Conservation (phyloP, 2,113 vertebrate genomes). For the Cryptomyrus ogoouensis region DNA sequence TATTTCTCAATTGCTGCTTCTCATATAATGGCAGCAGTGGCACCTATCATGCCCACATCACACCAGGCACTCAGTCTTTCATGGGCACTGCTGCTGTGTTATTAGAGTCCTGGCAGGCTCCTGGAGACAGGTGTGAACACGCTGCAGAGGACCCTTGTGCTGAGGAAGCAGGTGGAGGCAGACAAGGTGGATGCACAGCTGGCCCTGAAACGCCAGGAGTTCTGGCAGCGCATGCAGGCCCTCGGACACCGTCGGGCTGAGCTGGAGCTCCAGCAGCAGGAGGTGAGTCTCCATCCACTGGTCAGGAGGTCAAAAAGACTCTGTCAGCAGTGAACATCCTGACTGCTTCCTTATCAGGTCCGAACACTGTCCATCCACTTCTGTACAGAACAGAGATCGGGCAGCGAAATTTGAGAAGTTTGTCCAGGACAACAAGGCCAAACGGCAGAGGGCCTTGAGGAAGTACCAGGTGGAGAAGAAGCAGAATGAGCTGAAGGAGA, state of each 20-base stretch:
- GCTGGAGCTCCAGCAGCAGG: constrained; percentile 52
- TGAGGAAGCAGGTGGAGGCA: constrained; percentile 60
- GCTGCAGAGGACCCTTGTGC: constrained; percentile 55
- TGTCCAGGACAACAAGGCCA: constrained; percentile 55
- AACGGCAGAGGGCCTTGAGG: constrained; percentile 47
- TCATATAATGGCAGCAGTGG: neutral
- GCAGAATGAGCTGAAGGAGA: constrained; percentile 51
- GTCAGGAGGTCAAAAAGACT: neutral
- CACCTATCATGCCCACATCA: neutral
- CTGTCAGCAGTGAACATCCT: neutral
- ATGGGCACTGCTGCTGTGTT: neutral
- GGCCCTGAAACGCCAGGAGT: constrained; percentile 53
- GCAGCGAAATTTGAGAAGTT: constrained; percentile 56
- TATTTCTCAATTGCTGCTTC: neutral
- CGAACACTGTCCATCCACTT: neutral
- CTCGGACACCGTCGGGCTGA: constrained; percentile 43
- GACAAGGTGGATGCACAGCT: constrained; percentile 51
- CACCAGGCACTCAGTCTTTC: neutral
- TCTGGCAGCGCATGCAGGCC: constrained; percentile 45
- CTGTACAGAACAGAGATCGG: constrained; percentile 49
- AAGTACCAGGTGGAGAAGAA: constrained; percentile 51
- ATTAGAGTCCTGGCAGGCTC: constrained; percentile 45
- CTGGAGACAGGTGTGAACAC: constrained; percentile 53
- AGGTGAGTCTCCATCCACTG: constrained; percentile 41
- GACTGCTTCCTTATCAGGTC: neutral